Conservation (phyloP, 2,797 vertebrate species). For the Sciurus carolinensis region DNA sequence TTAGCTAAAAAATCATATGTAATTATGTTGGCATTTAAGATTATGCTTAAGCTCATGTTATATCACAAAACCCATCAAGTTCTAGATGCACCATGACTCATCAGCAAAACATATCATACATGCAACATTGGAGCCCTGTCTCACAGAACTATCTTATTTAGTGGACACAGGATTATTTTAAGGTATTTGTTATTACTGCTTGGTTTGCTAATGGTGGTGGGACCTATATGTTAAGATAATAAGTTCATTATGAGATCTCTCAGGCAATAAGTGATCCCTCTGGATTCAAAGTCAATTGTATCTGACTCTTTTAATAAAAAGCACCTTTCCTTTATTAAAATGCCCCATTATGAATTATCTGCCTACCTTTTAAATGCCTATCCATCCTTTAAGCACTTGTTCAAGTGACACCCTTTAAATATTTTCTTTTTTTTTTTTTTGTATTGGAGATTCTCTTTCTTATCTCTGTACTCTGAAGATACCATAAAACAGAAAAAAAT, state of each 20-base stretch:
- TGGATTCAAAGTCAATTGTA: not conserved
- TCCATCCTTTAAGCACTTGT: not conserved
- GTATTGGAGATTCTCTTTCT: not conserved
- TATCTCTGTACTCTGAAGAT: not conserved
- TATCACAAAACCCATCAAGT: not conserved
- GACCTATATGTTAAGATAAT: not conserved
- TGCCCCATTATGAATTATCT: not conserved
- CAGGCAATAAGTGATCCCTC: not conserved
- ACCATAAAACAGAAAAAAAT: not conserved
- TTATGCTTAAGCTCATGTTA: not conserved
- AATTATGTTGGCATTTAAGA: not conserved
- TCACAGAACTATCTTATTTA: not conserved
- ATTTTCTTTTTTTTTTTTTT: not conserved
- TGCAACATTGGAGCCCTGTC: not conserved
- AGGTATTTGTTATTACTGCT: not conserved
- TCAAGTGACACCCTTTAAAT: not conserved
- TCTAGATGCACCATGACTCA: not conserved
- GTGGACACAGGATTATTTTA: not conserved
- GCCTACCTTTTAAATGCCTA: not conserved
- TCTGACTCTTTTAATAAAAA: not conserved
- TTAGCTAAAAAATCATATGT: not conserved
- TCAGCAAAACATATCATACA: not conserved
- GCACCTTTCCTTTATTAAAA: not conserved
- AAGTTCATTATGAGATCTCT: not conserved
- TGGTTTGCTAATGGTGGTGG: not conserved